Base-by-base conservation (phyloP, 2,113 vertebrate genomes). In the Globicephala melas region DNA sequence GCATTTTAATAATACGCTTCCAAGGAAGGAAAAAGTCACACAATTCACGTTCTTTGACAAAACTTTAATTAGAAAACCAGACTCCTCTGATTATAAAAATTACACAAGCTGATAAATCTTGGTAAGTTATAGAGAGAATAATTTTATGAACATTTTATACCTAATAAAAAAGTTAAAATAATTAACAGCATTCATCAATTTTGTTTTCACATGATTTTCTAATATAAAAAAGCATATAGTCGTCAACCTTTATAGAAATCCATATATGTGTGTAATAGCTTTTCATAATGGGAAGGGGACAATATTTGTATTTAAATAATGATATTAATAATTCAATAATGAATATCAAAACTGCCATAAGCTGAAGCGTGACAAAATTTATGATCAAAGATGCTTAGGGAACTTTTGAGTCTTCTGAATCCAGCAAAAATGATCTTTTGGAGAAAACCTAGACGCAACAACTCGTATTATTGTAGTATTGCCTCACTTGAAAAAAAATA, bases 61-160 rank as follows among this genome's bases (percentile, higher is more conserved):
- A 98, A 98, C 97, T 99, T 99, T 99, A 98, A 99, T 98, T 99
- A 98, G 96, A 99, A 99, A 99, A 99, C 74, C 96, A 97, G 65
- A 98, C 96, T 98, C 97, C 94, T 98, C 60, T 98, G 98, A 96
- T 97, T 98, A 98, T 98, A 95, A 99, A 99, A 99, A 98, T 98
- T 98, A 98, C 94, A 98, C 98, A 98, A 98, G 98, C 98, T 98
- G 97, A 98, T 98, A 99, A 99, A 99, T 96, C 98, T 98, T 95
- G 26, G 82, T 98, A 98, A 97, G 93, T 98, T 98, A 98, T 98
- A 98, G 93, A 98, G 97, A 98, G 98, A 98, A 97, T 98, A 98
- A 86, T 97, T 97, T 98, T 98, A 96, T 87, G 92, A 98, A 98
- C 96, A 97, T 97, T 98, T 97, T 97, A 97, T 95, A 98, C 96